Evolutionary conservation across 1,140 invertebrate species (phyloP).

Genomic region (Drosophila kanapiae): DNA sequence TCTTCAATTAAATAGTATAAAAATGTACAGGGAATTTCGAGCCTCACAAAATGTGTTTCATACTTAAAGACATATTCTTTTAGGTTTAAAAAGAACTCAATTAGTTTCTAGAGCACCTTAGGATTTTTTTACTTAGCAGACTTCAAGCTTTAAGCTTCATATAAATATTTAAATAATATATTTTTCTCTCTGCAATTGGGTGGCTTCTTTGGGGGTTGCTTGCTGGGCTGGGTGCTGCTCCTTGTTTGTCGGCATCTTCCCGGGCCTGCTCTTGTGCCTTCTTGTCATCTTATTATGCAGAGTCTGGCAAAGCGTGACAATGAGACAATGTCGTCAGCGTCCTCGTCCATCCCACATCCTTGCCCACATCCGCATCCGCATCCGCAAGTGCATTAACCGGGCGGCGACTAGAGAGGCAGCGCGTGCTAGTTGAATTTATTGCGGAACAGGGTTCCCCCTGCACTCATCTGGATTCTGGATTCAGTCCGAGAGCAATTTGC

Average conservation of each 20-base stretch:
- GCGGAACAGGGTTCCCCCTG: conserved; percentile 13
- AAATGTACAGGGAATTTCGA: no score
- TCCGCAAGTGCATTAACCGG: conserved; percentile 65
- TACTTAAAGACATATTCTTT: no score
- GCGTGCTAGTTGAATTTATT: conserved; percentile 79
- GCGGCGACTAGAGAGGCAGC: conserved; percentile 46
- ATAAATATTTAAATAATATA: no score
- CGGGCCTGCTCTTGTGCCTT: conserved; percentile 29
- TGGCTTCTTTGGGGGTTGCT: conserved; percentile 4
- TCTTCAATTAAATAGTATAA: no score
- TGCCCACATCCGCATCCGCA: conserved; percentile 3
- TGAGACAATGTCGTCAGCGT: conserved; percentile 64
- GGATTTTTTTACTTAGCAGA: not conserved
- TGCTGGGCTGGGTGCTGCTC: not conserved
- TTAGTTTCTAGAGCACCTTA: no score
- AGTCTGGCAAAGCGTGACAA: conserved; percentile 76
- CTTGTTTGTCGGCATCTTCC: conserved; percentile 33
- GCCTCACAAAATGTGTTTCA: no score
- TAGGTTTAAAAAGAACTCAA: no score
- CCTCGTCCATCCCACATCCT: conserved; percentile 17
- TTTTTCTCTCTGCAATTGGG: not conserved
- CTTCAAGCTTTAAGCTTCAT: not conserved
- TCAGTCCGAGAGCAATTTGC: conserved; percentile 74
- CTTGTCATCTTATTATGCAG: conserved; percentile 78
- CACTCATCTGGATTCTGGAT: conserved; percentile 19